phyloP scores from a whole-genome alignment of 2,113 vertebrate genomes.

The Etheostoma spectabile region DNA sequence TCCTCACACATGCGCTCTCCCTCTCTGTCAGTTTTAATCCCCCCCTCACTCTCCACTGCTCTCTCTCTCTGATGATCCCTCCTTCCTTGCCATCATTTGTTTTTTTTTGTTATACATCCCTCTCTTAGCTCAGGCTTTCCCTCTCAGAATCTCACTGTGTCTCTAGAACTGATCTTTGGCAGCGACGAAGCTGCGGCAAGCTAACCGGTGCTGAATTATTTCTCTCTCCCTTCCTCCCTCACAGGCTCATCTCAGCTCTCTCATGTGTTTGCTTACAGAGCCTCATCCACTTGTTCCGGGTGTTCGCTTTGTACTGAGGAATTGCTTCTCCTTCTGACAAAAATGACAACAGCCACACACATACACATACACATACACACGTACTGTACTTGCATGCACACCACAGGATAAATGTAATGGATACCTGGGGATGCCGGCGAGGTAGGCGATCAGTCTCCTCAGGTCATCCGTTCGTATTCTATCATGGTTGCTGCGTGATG shows the following conservation, averaged over 20 bases:
- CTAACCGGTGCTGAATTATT: conserved; percentile 58
- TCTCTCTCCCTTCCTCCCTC: conserved; percentile 41
- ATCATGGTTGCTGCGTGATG: conserved; percentile 98
- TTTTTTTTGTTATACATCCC: conserved; percentile 52
- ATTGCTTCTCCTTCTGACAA: not conserved
- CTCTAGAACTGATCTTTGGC: conserved; percentile 38
- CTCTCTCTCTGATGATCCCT: conserved; percentile 46
- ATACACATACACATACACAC: conserved; percentile 8
- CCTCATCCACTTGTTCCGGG: conserved; percentile 23
- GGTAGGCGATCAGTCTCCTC: conserved; percentile 94
- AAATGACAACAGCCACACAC: not conserved
- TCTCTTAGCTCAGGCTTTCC: conserved; percentile 62
- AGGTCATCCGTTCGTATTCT: conserved; percentile 99
- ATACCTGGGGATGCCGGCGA: conserved; percentile 96
- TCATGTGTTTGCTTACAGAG: conserved; percentile 53
- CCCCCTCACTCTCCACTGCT: conserved; percentile 19
- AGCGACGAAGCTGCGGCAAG: conserved; percentile 34
- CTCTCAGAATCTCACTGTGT: conserved; percentile 44
- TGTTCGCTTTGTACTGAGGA: not conserved
- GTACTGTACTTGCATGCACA: not conserved
- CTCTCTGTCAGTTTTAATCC: conserved; percentile 57
- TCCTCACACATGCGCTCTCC: conserved; percentile 75
- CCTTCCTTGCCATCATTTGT: conserved; percentile 50
- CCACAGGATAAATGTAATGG: conserved; percentile 4
- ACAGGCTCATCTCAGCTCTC: conserved; percentile 50